A percentile compares a stretch with the other conserved stretches of the same genome.
Evolutionary conservation across 1,140 invertebrate genomes (phyloP).

Genomic region (Diachasmimorpha longicaudata): DNA sequence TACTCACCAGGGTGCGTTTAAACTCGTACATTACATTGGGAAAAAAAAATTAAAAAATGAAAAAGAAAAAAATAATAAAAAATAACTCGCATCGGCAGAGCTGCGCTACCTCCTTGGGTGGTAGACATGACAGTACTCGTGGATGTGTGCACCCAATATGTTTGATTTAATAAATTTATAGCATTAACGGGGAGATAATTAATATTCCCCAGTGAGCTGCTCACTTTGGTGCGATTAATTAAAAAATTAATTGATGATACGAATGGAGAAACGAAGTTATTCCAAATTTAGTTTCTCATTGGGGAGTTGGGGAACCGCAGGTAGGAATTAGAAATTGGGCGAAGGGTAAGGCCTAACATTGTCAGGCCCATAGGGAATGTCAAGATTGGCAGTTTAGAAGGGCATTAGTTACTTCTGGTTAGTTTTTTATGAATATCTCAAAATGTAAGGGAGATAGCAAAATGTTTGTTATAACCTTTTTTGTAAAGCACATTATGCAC

Average conservation of each 20-base stretch:
- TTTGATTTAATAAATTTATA: slow-evolving; percentile 8
- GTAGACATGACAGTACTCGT: not conserved
- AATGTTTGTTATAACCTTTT: no score
- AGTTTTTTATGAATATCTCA: no score
- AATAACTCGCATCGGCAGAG: not conserved
- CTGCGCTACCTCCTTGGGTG: slow-evolving; percentile 6
- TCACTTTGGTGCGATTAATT: slow-evolving; percentile 4
- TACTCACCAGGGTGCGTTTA: not conserved
- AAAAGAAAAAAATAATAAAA: no score
- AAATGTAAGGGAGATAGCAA: no score
- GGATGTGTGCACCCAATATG: not conserved
- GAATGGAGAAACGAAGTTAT: not conserved
- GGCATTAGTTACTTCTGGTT: no score
- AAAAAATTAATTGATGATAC: not conserved
- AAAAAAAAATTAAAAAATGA: no score
- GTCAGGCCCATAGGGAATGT: no score
- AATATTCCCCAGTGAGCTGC: not conserved
- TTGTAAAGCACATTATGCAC: no score
- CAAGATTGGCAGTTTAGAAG: no score
- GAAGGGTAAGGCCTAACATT: no score
- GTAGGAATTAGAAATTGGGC: no score
- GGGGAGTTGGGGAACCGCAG: not conserved
- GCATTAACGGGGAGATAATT: not conserved
- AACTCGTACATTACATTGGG: not conserved
- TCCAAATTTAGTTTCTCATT: not conserved